Percentiles rank a stretch among this genome's conserved stretches.
Conservation (phyloP, 2,797 vertebrate species). For the Chrysocyon brachyurus region DNA sequence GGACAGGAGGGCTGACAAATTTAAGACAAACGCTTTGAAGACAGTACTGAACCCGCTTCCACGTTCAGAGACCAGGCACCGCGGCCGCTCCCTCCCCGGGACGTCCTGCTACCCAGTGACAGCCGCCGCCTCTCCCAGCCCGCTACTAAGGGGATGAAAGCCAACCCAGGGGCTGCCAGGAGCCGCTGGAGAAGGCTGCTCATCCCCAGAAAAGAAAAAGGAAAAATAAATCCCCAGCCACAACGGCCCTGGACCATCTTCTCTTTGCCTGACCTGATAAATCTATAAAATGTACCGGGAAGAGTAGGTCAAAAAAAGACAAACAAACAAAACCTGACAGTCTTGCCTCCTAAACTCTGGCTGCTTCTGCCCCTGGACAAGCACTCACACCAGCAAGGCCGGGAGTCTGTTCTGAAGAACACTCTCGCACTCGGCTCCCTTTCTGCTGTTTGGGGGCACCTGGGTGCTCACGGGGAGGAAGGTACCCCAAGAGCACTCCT, state of each 20-base stretch:
- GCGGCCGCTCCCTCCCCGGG: background rate
- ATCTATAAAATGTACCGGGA: background rate
- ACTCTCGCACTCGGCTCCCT: background rate
- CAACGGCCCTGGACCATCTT: background rate
- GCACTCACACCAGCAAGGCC: background rate
- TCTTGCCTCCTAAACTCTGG: background rate
- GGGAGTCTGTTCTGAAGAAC: background rate
- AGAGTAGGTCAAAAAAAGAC: background rate
- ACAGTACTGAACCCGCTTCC: background rate
- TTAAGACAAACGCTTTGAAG: conserved; percentile 19
- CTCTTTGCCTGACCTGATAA: background rate
- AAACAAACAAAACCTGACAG: background rate
- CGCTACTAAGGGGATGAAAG: background rate
- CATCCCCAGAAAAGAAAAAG: conserved; percentile 6
- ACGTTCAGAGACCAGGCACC: background rate
- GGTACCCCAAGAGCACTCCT: background rate
- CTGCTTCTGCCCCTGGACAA: background rate
- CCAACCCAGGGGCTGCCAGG: background rate
- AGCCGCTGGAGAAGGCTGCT: background rate
- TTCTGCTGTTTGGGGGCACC: background rate
- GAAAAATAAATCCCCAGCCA: background rate
- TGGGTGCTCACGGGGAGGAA: background rate
- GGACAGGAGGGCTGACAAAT: background rate
- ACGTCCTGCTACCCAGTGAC: background rate
- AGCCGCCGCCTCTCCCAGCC: background rate